Evolutionary conservation across 1,140 invertebrate species (phyloP).

Genomic region (Bombus superbus): DNA sequence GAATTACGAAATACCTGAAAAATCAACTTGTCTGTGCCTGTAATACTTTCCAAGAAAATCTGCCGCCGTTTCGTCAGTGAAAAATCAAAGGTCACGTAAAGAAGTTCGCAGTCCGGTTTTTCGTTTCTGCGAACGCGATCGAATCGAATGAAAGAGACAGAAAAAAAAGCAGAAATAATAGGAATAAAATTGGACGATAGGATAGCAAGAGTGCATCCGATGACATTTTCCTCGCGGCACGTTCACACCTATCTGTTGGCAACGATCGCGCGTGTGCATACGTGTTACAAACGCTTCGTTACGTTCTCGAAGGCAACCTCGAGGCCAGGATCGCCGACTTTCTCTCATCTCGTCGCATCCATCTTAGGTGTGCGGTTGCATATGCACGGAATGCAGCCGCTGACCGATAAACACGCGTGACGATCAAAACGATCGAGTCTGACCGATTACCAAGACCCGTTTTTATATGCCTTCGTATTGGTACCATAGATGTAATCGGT

Average conservation of each 20-base stretch:
- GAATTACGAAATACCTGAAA: not conserved
- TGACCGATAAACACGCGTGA: constrained; percentile 41
- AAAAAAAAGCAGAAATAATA: not conserved
- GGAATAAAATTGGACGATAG: not conserved
- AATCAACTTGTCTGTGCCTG: not conserved
- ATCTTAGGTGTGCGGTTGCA: constrained; percentile 40
- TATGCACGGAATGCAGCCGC: constrained; percentile 47
- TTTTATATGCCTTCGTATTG: too few species aligned
- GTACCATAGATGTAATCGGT: not conserved
- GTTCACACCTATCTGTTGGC: constrained; percentile 37
- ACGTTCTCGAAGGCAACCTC: constrained; percentile 35
- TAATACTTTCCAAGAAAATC: not conserved
- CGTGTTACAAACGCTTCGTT: constrained; percentile 39
- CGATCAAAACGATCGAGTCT: constrained; percentile 13
- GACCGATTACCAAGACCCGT: constrained; percentile 18
- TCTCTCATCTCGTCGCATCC: constrained; percentile 49
- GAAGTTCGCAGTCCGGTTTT: not conserved
- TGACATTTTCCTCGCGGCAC: constrained; percentile 42
- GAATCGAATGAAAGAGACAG: not conserved
- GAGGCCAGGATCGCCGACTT: constrained; percentile 47
- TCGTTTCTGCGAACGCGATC: not conserved
- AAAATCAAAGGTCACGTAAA: not conserved
- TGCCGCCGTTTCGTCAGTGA: not conserved
- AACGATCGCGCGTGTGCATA: constrained; percentile 20
- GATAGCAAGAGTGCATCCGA: constrained; percentile 7